Evolutionary conservation across 2,113 vertebrate species (phyloP), one percentile per base, ranked within the genome.

Genomic region (Channa maculata): DNA sequence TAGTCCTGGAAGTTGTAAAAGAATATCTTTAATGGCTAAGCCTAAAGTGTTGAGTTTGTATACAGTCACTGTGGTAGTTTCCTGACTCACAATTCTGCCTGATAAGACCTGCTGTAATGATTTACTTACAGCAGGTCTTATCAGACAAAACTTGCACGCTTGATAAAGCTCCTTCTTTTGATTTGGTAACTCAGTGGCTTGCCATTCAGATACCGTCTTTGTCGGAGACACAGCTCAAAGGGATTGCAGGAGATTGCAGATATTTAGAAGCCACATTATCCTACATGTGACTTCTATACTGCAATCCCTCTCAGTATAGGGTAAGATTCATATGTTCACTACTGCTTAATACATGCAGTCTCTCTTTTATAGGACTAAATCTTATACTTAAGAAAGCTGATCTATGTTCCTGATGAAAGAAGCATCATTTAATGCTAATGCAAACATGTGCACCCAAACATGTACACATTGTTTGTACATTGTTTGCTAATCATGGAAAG

Each of bases 51-150:
- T 61, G 79, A 83, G 44, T 69, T 66, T 73, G 14, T 79, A 14
- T 55, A 48, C 10, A 81, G 69, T 55, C 72, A 43, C 44, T 55
- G 60, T 65, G 52, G 49, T 71, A 55, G 69, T 71, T 80, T 68
- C 48, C 65, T 81, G 76, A 83, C 48, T 86, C 67, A 60, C 39
- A 49, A 3, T 61, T 68, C 51, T 63, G 65, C 65, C 57, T 76
- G 78, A 76, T 68, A 82, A 76, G 83, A 60, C 63, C 62, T 53
- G 55, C 58, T 54, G 67, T 52, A 70, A 77, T 79, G 77, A 89
- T 50, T 85, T 78, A 87, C 24, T 85, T 85, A 41, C 69, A 45
- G 61, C 74, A 71, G 59, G 84, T 87, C 82, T 74, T 71, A 83
- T 65, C 37, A 8, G 64, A 89, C 61, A 71, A 73, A 76, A 78